Evolutionary conservation across 2,888 invertebrate species (phyloP).

Genomic region (Lycaena phlaeas): DNA sequence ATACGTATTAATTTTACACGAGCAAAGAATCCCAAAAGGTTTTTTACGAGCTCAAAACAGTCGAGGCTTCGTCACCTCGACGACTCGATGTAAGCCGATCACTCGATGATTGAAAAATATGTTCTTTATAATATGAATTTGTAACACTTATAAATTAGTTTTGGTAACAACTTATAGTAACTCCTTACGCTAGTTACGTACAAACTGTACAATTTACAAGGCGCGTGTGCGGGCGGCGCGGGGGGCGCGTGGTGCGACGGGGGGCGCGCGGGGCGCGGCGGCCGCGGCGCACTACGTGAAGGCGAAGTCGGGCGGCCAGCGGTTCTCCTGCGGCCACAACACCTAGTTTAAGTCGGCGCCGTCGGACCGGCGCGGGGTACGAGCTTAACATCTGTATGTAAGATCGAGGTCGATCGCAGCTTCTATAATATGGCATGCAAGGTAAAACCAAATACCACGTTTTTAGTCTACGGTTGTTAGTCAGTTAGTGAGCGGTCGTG

Average conservation of each 20-base stretch:
- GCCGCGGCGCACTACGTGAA: constrained; percentile 49
- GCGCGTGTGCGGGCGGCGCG: constrained; percentile 12
- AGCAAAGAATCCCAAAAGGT: too few relatives aligned
- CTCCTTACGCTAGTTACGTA: constrained; percentile 24
- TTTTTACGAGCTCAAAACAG: neutral
- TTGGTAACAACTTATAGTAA: constrained; percentile 28
- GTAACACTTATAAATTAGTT: constrained; percentile 34
- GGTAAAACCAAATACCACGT: neutral
- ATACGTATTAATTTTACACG: neutral
- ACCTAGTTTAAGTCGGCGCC: constrained; percentile 34
- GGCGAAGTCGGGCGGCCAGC: constrained; percentile 63
- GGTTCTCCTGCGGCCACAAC: constrained; percentile 49
- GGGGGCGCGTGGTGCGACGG: constrained; percentile 12
- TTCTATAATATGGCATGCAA: neutral
- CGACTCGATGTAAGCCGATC: neutral
- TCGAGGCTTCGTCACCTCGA: neutral
- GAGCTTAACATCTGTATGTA: too few relatives aligned
- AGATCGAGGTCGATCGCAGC: neutral
- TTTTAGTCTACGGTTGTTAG: neutral
- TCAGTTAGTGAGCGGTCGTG: neutral
- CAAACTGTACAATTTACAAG: constrained; percentile 41
- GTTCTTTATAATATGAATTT: constrained; percentile 28
- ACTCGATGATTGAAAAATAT: constrained; percentile 22
- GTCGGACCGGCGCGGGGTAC: too few relatives aligned
- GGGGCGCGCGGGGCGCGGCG: constrained; percentile 16